Conservation (phyloP, 2,888 invertebrate species). For the Rotaria sp. region DNA sequence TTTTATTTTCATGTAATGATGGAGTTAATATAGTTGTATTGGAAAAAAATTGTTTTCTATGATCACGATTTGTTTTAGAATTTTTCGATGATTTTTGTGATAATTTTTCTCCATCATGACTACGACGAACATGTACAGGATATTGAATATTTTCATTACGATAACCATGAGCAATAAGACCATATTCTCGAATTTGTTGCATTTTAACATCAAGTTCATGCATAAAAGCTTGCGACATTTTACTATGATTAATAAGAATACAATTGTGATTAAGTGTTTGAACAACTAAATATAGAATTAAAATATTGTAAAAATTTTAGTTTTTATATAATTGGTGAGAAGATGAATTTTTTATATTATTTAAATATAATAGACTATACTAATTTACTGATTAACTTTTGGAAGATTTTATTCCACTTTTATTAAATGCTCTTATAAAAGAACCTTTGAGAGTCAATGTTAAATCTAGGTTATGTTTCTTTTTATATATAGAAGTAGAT, state of each 20-base stretch:
- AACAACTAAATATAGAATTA: background rate
- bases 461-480: background rate
- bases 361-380: no score
- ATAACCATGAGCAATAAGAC: background rate
- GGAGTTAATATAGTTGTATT: background rate
- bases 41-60: background rate
- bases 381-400: no score
- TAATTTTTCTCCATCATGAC: constrained; percentile 1
- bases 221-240: background rate
- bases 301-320: background rate
- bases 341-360: no score
- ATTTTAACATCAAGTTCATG: background rate
- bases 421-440: no score
- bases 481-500: background rate
- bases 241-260: background rate
- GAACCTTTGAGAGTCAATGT: no score
- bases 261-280: background rate
- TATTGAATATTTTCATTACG: background rate
- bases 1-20: background rate
- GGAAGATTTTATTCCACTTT: no score
- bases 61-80: background rate
- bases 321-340: background rate
- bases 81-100: background rate
- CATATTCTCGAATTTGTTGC: background rate
- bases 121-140: constrained; percentile 13